Conservation (phyloP, 1,140 invertebrate genomes). For the Drosophila ambigua region DNA sequence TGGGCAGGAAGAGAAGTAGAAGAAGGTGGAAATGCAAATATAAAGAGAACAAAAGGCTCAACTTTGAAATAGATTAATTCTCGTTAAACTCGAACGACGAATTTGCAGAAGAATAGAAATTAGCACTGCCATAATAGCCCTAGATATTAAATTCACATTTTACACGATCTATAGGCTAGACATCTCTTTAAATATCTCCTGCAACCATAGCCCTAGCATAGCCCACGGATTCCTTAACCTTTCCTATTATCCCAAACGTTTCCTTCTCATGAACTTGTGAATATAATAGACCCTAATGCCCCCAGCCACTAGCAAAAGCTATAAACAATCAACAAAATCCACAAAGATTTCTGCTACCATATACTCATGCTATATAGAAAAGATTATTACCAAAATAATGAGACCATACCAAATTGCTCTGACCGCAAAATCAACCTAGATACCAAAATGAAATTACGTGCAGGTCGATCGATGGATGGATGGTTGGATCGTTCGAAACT, state of each 20-base stretch:
- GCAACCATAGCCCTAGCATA: neutral
- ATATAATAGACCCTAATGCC: neutral
- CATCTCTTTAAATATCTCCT: neutral
- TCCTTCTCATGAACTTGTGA: neutral
- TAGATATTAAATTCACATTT: neutral
- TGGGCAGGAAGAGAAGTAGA: neutral
- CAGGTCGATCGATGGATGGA: conserved; percentile 8
- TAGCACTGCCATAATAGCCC: too few species aligned
- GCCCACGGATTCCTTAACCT: conserved; percentile 22
- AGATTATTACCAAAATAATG: conserved; percentile 69
- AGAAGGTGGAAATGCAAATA: too few species aligned
- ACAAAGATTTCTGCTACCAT: conserved; percentile 22
- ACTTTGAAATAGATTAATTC: too few species aligned
- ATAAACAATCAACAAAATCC: conserved; percentile 22
- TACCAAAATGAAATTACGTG: conserved; percentile 49
- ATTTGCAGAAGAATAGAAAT: too few species aligned
- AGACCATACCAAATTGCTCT: conserved; percentile 61
- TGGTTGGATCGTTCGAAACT: conserved; percentile 4
- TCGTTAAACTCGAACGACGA: too few species aligned
- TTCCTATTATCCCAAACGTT: conserved; percentile 23
- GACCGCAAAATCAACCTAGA: conserved; percentile 47
- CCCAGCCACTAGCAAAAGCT: neutral
- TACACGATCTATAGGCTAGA: neutral
- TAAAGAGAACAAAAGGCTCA: too few species aligned
- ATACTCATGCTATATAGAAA: conserved; percentile 37